These are phyloP conservation scores for Epinephelus fuscoguttatus DNA, from an alignment of 2,113 vertebrate genomes.

Conservation along the genomic window DNA sequence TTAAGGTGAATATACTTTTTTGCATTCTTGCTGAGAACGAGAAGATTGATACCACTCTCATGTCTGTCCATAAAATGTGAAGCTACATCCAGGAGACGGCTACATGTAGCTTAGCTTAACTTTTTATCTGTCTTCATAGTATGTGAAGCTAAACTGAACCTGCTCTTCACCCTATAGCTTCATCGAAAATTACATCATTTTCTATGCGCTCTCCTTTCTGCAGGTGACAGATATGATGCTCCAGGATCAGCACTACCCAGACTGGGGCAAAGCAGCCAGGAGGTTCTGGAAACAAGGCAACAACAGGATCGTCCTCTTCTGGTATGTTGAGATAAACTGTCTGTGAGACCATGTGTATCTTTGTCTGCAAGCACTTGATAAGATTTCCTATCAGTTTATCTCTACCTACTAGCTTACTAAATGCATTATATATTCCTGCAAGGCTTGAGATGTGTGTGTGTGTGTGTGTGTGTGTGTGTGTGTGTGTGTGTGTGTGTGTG, in stretches of 20 bases:
- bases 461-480: neutral
- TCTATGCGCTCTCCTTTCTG: constrained; percentile 12
- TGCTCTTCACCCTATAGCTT: neutral
- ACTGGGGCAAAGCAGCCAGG: constrained; percentile 94
- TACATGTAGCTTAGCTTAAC: neutral
- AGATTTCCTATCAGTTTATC: neutral
- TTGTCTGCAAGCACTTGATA: neutral
- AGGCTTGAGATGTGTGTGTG: constrained; percentile 2
- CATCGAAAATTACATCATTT: neutral
- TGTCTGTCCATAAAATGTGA: neutral
- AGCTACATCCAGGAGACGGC: neutral
- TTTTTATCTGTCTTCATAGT: neutral
- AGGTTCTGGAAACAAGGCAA: constrained; percentile 97
- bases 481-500: constrained; percentile 1
- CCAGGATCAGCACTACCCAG: constrained; percentile 94
- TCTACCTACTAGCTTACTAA: neutral
- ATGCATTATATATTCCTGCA: constrained; percentile 8
- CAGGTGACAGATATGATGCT: constrained; percentile 99
- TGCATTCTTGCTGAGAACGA: neutral
- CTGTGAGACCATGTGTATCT: neutral
- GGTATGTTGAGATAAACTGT: constrained; percentile 82
- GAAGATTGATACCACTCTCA: neutral
- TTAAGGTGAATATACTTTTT: neutral
- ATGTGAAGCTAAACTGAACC: neutral
- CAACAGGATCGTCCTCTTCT: constrained; percentile 95